Evolutionary conservation across 2,113 vertebrate species (phyloP).

Genomic region (Neoarius graeffei): DNA sequence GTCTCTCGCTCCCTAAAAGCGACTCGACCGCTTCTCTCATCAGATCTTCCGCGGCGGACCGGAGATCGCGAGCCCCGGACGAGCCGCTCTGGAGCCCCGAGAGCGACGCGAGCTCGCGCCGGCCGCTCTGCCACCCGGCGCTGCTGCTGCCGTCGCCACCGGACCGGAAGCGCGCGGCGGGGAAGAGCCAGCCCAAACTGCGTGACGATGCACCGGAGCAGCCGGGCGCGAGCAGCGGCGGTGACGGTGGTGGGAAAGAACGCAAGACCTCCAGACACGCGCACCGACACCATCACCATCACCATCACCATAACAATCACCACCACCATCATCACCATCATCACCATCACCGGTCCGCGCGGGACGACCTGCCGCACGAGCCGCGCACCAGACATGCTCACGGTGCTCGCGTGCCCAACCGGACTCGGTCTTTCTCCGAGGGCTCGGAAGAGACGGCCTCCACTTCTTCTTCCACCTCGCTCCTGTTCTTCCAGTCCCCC

Average conservation of each 20-base stretch:
- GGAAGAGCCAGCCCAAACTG: constrained; percentile 63
- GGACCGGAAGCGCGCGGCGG: constrained; percentile 68
- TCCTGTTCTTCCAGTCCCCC: constrained; percentile 11
- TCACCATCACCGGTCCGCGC: constrained; percentile 51
- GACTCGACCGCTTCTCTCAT: constrained; percentile 87
- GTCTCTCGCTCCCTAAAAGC: constrained; percentile 84
- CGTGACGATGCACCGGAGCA: constrained; percentile 57
- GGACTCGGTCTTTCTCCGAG: constrained; percentile 67
- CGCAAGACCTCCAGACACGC: constrained; percentile 66
- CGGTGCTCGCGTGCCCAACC: constrained; percentile 58
- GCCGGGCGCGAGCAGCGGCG: constrained; percentile 56
- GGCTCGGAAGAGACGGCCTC: constrained; percentile 68
- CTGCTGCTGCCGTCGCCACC: constrained; percentile 66
- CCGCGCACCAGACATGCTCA: constrained; percentile 59
- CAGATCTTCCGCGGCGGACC: constrained; percentile 69
- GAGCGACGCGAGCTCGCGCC: constrained; percentile 85
- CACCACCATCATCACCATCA: constrained; percentile 62
- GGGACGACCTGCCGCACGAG: constrained; percentile 48
- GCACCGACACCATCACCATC: constrained; percentile 67
- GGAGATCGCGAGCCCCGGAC: constrained; percentile 56
- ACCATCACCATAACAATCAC: constrained; percentile 67
- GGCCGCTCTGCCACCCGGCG: constrained; percentile 88
- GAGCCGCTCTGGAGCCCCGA: constrained; percentile 71
- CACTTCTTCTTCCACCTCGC: constrained; percentile 9
- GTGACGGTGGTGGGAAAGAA: constrained; percentile 55